These are phyloP conservation scores for Drosophila fulvimacula DNA, from an alignment of 2,888 invertebrate species.

Conservation along the genomic window DNA sequence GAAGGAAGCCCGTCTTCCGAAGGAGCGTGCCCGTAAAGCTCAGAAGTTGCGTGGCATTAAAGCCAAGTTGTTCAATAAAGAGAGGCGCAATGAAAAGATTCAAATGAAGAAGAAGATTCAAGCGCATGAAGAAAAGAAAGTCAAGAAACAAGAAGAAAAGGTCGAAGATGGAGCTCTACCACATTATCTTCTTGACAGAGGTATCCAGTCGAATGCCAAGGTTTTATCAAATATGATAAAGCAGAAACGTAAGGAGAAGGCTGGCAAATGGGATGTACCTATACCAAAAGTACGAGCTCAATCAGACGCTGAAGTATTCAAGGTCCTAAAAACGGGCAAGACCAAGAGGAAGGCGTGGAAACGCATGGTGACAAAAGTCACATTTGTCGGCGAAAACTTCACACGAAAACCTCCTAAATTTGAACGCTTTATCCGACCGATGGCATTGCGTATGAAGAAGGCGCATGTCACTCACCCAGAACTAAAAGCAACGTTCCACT, in stretches of 20 bases:
- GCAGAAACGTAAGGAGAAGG: constrained; percentile 99
- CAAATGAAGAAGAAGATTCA: constrained; percentile 99
- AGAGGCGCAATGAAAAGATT: constrained; percentile 98
- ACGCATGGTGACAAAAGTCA: constrained; percentile 99
- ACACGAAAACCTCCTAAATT: constrained; percentile 99
- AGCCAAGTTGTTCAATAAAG: constrained; percentile 98
- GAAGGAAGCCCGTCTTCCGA: constrained; percentile 96
- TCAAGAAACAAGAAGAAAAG: constrained; percentile 93
- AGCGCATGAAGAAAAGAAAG: constrained; percentile 97
- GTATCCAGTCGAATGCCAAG: constrained; percentile 96
- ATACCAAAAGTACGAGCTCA: constrained; percentile 99
- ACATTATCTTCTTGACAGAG: constrained; percentile 98
- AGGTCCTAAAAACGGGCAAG: constrained; percentile 96
- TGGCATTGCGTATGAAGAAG: constrained; percentile 97
- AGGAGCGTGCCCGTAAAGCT: constrained; percentile 95
- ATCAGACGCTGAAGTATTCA: constrained; percentile 98
- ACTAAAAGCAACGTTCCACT: constrained; percentile 97
- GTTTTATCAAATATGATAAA: constrained; percentile 99
- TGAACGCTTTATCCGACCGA: constrained; percentile 98
- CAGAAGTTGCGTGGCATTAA: constrained; percentile 97
- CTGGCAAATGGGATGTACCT: constrained; percentile 99
- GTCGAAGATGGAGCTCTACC: constrained; percentile 96
- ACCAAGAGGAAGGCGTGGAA: constrained; percentile 98
- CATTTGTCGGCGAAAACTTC: constrained; percentile 98
- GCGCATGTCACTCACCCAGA: constrained; percentile 99